Conservation (phyloP, 92 coral and sea anemone species). For the Porites divaricata region DNA sequence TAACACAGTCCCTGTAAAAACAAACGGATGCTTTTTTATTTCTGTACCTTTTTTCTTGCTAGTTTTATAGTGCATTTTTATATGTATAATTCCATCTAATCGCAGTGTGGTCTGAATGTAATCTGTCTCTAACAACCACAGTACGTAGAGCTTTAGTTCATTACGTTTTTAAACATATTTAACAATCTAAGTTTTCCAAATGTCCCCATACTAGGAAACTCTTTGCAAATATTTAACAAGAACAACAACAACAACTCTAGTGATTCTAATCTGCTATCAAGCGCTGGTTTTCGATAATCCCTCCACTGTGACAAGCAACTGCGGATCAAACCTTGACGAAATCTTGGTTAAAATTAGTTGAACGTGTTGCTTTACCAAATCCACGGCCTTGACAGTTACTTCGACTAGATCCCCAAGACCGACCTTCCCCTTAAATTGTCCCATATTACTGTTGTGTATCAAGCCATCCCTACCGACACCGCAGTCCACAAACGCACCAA, state of each 20-base stretch:
- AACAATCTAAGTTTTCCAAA: too few relatives aligned
- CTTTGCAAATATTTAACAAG: too few relatives aligned
- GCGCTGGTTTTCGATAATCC: slow-evolving; percentile 10
- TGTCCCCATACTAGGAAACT: too few relatives aligned
- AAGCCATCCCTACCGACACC: slow-evolving; percentile 91
- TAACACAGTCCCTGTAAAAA: too few relatives aligned
- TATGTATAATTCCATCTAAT: too few relatives aligned
- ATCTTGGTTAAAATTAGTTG: slow-evolving; percentile 42
- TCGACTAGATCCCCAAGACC: slow-evolving; percentile 91
- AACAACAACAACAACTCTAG: neutral
- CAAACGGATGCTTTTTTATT: too few relatives aligned
- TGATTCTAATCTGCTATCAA: neutral
- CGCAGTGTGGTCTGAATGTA: too few relatives aligned
- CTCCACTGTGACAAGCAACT: slow-evolving; percentile 48
- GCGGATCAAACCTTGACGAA: slow-evolving; percentile 66
- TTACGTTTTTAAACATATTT: too few relatives aligned
- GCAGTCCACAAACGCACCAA: slow-evolving; percentile 98
- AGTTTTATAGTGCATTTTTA: too few relatives aligned
- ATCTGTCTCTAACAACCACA: too few relatives aligned
- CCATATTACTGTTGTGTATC: slow-evolving; percentile 77
- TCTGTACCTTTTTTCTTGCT: too few relatives aligned
- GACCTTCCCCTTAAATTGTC: slow-evolving; percentile 44
- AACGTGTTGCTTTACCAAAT: slow-evolving; percentile 63
- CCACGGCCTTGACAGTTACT: slow-evolving; percentile 69
- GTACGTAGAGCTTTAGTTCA: too few relatives aligned